These are phyloP conservation scores for Sebastes goodei DNA, from an alignment of 2,797 vertebrate genomes.

Conservation along the genomic window DNA sequence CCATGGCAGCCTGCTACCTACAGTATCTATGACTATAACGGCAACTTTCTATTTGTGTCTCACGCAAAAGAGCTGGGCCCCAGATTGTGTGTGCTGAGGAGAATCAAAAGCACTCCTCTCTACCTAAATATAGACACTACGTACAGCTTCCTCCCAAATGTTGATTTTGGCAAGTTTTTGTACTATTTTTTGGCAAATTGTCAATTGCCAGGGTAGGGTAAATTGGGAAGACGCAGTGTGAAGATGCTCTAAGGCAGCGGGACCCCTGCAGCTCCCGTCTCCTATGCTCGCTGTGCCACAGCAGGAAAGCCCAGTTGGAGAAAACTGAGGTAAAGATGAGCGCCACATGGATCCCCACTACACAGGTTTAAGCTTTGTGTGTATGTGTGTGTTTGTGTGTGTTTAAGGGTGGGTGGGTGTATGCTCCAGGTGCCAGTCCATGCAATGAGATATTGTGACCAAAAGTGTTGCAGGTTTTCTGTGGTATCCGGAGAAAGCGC, in stretches of 20 bases:
- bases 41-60: neutral
- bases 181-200: conserved; percentile 3
- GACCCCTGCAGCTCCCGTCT: neutral
- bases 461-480: conserved; percentile 36
- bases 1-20: neutral
- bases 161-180: neutral
- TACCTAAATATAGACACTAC: neutral
- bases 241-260: conserved; percentile 22
- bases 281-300: conserved; percentile 10
- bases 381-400: neutral
- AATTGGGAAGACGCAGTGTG: neutral
- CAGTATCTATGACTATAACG: neutral
- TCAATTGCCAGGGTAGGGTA: neutral
- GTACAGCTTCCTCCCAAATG: neutral
- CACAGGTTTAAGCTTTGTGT: conserved; percentile 22
- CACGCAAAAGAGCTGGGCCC: neutral
- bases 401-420: neutral
- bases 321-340: conserved; percentile 22
- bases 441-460: conserved; percentile 23
- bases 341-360: conserved; percentile 10
- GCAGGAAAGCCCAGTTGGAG: conserved; percentile 32
- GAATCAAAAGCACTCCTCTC: neutral
- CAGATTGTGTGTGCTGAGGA: neutral
- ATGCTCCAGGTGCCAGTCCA: conserved; percentile 30
- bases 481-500: neutral